Evolutionary conservation across 92 coral and sea anemone genomes (phyloP), one percentile per base, ranked within the genome.

Genomic region (Epizoanthus fatuus): DNA sequence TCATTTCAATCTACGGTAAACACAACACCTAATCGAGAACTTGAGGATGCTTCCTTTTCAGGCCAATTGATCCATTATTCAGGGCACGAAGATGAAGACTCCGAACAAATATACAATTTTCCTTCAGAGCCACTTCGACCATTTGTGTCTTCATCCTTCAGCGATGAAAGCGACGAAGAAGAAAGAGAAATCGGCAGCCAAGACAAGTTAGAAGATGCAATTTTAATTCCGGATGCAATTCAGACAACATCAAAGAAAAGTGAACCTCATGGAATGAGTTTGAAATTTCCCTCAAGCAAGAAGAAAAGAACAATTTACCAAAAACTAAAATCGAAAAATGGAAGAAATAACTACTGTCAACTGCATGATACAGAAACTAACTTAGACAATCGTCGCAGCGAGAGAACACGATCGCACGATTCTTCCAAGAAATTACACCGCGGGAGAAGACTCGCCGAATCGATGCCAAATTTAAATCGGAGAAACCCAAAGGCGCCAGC

Each of bases 1-100:
- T 83, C 90, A 4, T 53, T 51, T 5, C 80, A 22, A 40, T 56
- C 37, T 60, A 25, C 64, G 17, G 75, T 66, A 65, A 81, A 81
- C 42, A 64, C 53, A 20, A 38, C 72, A 59, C 70, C 55, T 59
- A 4, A 38, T 20, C 17, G 65, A 77, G 82, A 77, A 42, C 49
- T 38, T 44, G 82, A 60, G 11, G 57, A 62, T 17, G 1, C 47
- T 9, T 38, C 82, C 14, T 59, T 77, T 77, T 49, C 47, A 53
- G 63, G 49, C 51, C 79, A 15, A 45, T 77, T 60, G 5, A 66
- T 11, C 49, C 37, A 66, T 66, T 39, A 66, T 37, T 66, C 20
- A 19, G 54, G 10, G 39, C 55, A 77, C 5, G 39, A 76, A 14
- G 54, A 20, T 62, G 71, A 77, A 59, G 22, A n/a, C 64, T 9